Evolutionary conservation across 2,797 vertebrate genomes (phyloP).

Genomic region (Liparis tanakae): DNA sequence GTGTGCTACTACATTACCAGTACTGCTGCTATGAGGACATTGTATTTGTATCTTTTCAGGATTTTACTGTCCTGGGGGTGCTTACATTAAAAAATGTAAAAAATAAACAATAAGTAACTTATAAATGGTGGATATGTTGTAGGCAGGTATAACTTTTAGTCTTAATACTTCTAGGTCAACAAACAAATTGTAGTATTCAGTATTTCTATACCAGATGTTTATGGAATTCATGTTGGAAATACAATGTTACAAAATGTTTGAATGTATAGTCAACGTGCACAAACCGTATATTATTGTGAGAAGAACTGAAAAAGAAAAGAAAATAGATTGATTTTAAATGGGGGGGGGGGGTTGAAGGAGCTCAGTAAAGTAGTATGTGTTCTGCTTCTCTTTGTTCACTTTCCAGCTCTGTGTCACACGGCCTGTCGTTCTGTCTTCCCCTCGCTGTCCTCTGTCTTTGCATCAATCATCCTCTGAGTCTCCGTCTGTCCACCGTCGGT

Average conservation of each 20-base stretch:
- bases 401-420: constrained; percentile 22
- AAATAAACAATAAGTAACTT: not conserved
- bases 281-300: not conserved
- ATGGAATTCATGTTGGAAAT: not conserved
- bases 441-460: constrained; percentile 27
- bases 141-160: not conserved
- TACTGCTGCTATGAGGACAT: not conserved
- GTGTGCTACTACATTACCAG: not conserved
- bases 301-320: not conserved
- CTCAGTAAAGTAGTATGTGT: constrained; percentile 21
- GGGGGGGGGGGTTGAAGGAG: not conserved
- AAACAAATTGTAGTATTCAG: not conserved
- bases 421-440: constrained; percentile 14
- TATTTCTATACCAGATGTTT: not conserved
- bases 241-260: not conserved
- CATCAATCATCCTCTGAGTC: constrained; percentile 34
- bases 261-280: not conserved
- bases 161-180: not conserved
- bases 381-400: constrained; percentile 26
- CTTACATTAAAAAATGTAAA: not conserved
- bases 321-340: not conserved
- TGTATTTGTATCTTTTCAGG: not conserved
- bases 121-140: not conserved
- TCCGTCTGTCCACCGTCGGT: constrained; percentile 24
- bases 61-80: not conserved